Evolutionary conservation across 1,140 invertebrate genomes (phyloP).

Genomic region (Ridgeia piscesae): DNA sequence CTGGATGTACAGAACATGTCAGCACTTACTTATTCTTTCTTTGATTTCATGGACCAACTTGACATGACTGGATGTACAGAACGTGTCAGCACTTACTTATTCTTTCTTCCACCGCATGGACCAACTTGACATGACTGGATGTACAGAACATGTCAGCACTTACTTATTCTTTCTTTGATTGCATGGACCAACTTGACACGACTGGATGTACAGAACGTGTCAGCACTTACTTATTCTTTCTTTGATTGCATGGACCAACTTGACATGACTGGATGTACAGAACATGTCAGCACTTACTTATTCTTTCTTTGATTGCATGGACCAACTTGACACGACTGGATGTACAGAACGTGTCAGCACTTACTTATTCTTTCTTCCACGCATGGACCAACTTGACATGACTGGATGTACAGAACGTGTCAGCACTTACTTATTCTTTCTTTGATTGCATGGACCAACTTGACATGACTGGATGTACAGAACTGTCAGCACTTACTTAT

Average conservation of each 20-base stretch:
- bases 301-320: constrained; percentile 80
- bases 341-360: too few relatives aligned
- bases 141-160: too few relatives aligned
- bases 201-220: too few relatives aligned
- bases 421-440: constrained; percentile 68
- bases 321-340: constrained; percentile 81
- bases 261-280: too few relatives aligned
- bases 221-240: constrained; percentile 68
- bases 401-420: too few relatives aligned
- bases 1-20: too few relatives aligned
- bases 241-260: constrained; percentile 84
- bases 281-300: constrained; percentile 67
- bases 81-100: constrained; percentile 70
- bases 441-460: constrained; percentile 84
- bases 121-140: constrained; percentile 81
- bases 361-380: constrained; percentile 79
- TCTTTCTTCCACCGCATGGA: constrained; percentile 81
- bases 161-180: constrained; percentile 81
- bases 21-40: constrained; percentile 68
- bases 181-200: constrained; percentile 79
- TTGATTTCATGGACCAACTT: constrained; percentile 85
- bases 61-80: too few relatives aligned
- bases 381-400: constrained; percentile 82
- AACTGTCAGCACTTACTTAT: constrained; percentile 70
- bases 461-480: too few relatives aligned